Evolutionary conservation across 1,140 invertebrate species (phyloP).

Genomic region (Lepidurus couesii): DNA sequence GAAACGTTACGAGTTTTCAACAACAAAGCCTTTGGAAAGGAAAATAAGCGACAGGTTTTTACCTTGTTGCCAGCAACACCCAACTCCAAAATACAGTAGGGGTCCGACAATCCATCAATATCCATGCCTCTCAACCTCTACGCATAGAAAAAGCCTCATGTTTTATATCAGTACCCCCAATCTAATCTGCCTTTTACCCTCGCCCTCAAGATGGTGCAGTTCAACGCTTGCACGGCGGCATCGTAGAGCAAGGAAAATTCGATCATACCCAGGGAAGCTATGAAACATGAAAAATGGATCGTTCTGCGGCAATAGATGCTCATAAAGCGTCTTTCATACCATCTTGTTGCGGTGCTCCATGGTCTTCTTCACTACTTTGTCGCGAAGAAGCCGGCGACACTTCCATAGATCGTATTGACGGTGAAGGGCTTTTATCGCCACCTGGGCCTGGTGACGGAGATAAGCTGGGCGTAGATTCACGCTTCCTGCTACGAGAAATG

Average conservation of each 20-base stretch:
- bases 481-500: background rate
- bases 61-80: slow-evolving; percentile 63
- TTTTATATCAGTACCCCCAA: slow-evolving; percentile 6
- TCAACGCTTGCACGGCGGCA: slow-evolving; percentile 62
- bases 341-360: slow-evolving; percentile 2
- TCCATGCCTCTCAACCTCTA: slow-evolving; percentile 76
- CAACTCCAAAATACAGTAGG: slow-evolving; percentile 82
- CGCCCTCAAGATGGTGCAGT: slow-evolving; percentile 69
- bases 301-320: background rate
- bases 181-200: slow-evolving; percentile 39
- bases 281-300: slow-evolving; percentile 24
- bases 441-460: background rate
- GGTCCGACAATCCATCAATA: slow-evolving; percentile 80
- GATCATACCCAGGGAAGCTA: slow-evolving; percentile 47
- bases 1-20: slow-evolving; percentile 3
- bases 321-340: background rate
- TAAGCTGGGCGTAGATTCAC: background rate
- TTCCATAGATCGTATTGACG: slow-evolving; percentile 5
- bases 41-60: slow-evolving; percentile 35
- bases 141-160: slow-evolving; percentile 23
- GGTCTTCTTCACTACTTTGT: slow-evolving; percentile 5
- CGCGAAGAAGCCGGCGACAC: slow-evolving; percentile 5
- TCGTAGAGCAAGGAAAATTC: slow-evolving; percentile 76
- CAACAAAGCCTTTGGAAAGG: slow-evolving; percentile 11
- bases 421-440: slow-evolving; percentile 6